These are phyloP conservation scores for Psittacula derbiana DNA, from an alignment of 2,797 vertebrate genomes.

Conservation along the genomic window DNA sequence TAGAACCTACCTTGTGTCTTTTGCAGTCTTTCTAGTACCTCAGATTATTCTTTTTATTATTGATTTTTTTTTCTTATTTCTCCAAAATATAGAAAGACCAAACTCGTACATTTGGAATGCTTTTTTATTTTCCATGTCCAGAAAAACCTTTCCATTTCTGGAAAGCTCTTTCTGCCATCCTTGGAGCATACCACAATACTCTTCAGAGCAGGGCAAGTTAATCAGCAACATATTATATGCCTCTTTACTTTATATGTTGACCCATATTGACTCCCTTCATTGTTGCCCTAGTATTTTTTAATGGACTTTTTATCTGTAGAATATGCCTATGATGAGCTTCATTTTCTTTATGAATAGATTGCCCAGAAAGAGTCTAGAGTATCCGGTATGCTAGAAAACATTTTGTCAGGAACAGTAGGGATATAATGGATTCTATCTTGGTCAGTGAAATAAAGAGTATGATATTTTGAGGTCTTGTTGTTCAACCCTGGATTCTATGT, in stretches of 20 bases:
- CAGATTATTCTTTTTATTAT: not conserved
- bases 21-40: not conserved
- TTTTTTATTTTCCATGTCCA: not conserved
- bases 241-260: not conserved
- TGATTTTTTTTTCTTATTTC: not conserved
- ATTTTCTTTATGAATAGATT: not conserved
- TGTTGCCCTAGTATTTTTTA: not conserved
- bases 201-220: not conserved
- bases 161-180: not conserved
- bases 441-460: not conserved
- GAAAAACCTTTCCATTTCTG: not conserved
- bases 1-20: not conserved
- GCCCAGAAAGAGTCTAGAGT: not conserved
- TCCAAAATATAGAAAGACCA: not conserved
- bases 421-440: not conserved
- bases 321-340: not conserved
- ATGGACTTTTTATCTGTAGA: not conserved
- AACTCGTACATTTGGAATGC: not conserved
- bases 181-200: fast-evolving
- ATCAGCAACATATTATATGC: not conserved
- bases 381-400: not conserved
- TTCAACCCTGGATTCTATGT: not conserved
- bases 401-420: not conserved
- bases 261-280: not conserved
- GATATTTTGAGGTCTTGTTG: not conserved